Base-by-base conservation (phyloP, 2,113 vertebrate genomes). In the Mola mola region DNA sequence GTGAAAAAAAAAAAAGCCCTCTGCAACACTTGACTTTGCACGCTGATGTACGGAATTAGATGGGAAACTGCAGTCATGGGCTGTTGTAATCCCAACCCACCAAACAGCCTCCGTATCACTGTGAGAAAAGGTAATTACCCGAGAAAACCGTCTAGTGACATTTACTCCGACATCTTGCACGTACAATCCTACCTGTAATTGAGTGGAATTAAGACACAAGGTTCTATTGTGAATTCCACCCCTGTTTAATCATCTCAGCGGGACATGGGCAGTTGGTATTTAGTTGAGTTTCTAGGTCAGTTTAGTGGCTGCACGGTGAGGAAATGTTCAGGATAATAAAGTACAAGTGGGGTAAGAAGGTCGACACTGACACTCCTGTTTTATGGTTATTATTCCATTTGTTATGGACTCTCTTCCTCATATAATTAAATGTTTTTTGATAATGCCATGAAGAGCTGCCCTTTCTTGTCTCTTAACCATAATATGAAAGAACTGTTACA, bases 51-150 rank as follows among this genome's bases (percentile, higher is more conserved):
- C 2, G 56, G 34, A 59, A 53, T 55, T 19, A 47, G 33, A 71
- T 21, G 25, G 25, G 31, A 36, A 66, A 55, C 16, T n/a, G 15
- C 15, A 7, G 16, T 9, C 16, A 40, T n/a, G 16, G 24, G 46
- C 11, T 36, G 24, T 21, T 57, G 46, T 68, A 37, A 59, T 67
- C 55, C 44, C 25, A 24, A 12, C 44, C 38, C 44, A 47, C 56
- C 58, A 69, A 75, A 79, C 29, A 49, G 40, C 31, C 42, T 57
- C 53, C 52, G 29, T 41, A 58, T 67, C 60, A 65, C 48, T 46
- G 36, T n/a, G 70, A 26, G 62, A 53, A 33, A 22, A 72, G 66
- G 69, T 87, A 87, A 88, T 88, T 84, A 75, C 62, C 77, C 9
- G 1, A 58, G 33, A 61, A 76, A 80, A 82, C 50, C 74, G 60